Evolutionary conservation across 2,113 vertebrate species (phyloP).

Genomic region (Synodontis membranacea): DNA sequence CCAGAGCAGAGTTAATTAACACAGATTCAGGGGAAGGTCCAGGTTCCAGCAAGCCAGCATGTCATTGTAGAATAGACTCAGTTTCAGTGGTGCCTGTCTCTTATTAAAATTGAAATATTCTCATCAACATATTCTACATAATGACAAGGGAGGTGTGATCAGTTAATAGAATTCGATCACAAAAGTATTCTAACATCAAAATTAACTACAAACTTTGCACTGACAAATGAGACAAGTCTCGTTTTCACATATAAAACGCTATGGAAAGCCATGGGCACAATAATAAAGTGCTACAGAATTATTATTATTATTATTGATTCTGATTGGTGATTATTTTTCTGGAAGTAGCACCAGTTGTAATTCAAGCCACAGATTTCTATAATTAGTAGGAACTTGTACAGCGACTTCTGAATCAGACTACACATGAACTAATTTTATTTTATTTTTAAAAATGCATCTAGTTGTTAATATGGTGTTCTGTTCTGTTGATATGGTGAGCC

Average conservation of each 20-base stretch:
- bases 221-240: not conserved
- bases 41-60: not conserved
- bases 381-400: not conserved
- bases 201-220: not conserved
- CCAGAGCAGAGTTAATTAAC: conserved; percentile 1
- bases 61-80: not conserved
- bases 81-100: not conserved
- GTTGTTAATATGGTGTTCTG: not conserved
- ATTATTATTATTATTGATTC: too few species aligned
- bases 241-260: not conserved
- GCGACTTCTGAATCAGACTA: not conserved
- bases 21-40: not conserved
- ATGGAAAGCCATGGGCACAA: not conserved
- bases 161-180: not conserved
- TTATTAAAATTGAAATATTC: conserved; percentile 6
- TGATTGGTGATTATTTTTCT: not conserved
- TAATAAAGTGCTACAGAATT: not conserved
- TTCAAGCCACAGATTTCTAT: not conserved
- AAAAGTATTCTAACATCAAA: not conserved
- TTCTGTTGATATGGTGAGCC: not conserved
- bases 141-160: not conserved
- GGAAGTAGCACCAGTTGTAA: not conserved
- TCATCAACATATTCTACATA: conserved; percentile 1
- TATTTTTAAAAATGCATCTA: not conserved
- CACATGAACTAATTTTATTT: not conserved